Evolutionary conservation across 2,113 vertebrate genomes (phyloP), one percentile per base, ranked within the genome.

Genomic region (Excalfactoria chinensis): DNA sequence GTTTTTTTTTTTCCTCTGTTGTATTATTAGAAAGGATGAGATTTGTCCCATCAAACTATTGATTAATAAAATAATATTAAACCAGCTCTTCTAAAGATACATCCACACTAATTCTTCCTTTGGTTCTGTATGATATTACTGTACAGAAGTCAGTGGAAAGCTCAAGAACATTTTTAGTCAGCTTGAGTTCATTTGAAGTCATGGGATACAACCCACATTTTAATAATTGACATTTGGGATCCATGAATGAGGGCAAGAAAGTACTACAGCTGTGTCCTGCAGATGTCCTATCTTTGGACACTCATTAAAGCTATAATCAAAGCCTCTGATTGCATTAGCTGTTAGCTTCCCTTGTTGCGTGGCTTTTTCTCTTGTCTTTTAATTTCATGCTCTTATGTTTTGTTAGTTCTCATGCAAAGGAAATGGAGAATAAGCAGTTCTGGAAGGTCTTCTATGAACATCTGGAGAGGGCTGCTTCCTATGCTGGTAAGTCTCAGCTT

Each of bases 391-490:
- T 88, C 13, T 81, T 69, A 44, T 87, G 37, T 84, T 87, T 95
- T 95, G 10, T 91, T 97, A 99, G 99, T 95, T 99, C 97, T 83
- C 97, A 99, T 92, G 99, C 99, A 81, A 98, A 97, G 95, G 98
- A 98, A 89, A 99, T 99, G 99, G 99, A 99, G 94, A 99, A 98
- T 95, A 99, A 98, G 89, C 98, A 98, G 25, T 99, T 99, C 97
- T 99, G 99, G 99, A 98, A 95, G 64, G 98, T 99, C 77, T 99
- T 97, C 79, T 96, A 98, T 97, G 98, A 99, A 80, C 98, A 99
- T 92, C 97, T 99, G 94, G 98, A 99, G 92, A 98, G 98, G 95
- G 98, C 99, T 91, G 99, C 99, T 69, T 46, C 89, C 28, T 96
- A 79, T 91, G 97, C 98, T 83, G 98, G 98, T 98, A 98, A 90